Base-by-base conservation (phyloP, 2,797 vertebrate species). In the Allobates femoralis region DNA sequence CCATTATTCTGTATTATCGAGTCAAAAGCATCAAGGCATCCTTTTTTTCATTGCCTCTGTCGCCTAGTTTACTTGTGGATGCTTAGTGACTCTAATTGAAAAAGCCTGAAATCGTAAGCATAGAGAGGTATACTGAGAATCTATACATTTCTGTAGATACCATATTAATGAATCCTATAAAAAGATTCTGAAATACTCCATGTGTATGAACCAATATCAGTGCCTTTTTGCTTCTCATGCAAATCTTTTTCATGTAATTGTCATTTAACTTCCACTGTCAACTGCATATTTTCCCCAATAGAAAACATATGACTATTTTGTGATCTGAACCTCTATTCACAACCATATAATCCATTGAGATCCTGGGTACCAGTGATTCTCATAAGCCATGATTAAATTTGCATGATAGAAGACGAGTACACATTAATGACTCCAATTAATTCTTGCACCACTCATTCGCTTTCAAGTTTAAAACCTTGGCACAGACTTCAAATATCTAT, bases 381-480 rank as follows among this genome's bases (percentile, higher is more conserved):
- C n/a, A 14, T 15, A 23, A 34, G 37, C 15, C 32, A 10, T 71
- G 10, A 32, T n/a, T 26, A 16, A 46, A 73, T 41, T 4, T n/a
- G 37, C 3, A 74, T 46, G 46, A 50, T 46, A 74, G 41, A 74
- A 18, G 69, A 26, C 15, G 71, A 69, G 8, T 69, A 69, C 12
- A 50, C 23, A 26, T 7, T 50, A n/a, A 50, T 50, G 14, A 74
- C 37, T n/a, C 23, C 41, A 50, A 46, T 46, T 21, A n/a, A 79
- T 62, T 51, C 77, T 56, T 41, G 7, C 14, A 15, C 32, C 56
- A 5, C 55, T 79, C 21, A 60, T 56, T 46, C 16, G 14, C 77
- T 79, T 79, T 62, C 23, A 79, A 60, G 77, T 28, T 26, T 79
- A 41, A 79, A 46, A 79, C 34, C 55, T 79, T 79, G 77, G 77